Base-by-base conservation (phyloP, 1,140 invertebrate species). In the Hormaphis cornu region DNA sequence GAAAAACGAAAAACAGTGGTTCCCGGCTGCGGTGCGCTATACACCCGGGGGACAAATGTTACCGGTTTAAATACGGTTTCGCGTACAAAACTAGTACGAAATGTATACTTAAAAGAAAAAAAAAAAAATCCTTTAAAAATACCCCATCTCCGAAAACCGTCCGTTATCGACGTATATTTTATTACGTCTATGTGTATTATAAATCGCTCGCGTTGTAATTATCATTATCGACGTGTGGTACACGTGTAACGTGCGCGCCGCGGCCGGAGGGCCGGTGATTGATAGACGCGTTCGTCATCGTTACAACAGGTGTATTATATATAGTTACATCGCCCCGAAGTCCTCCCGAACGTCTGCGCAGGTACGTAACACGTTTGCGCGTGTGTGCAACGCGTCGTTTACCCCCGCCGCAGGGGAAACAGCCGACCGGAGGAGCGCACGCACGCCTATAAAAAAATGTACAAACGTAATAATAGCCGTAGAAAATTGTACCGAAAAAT, bases 201-300 rank as follows among this genome's bases (percentile, higher is more conserved):
- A 50, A 48, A 66, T 66, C 61, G 40, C n/a, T 20, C n/a, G 61
- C 50, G 61, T 66, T 66, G 50, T 66, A 66, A 66, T 66, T 66
- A 66, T 66, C 61, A 66, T 66, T 66, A 66, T 66, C 61, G 61
- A 66, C 61, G 61, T 66, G 42, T n/a, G 16, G 12, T 37, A 6
- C n/a, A n/a, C n/a, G n/a, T n/a, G n/a, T n/a, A n/a, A n/a, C 7
- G 35, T n/a, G 42, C 8, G 61, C 61, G 50, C 61, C 61, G 61
- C 44, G 44, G 61, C 61, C 61, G 18, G 44, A 66, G 61, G 61
- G 61, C 61, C 14, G 26, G 61, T 66, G 61, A 66, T 66, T 66
- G 61, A 66, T 66, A 66, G 61, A 66, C 61, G n/a, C n/a, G 61
- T 66, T 66, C 61, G 61, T 66, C 61, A 66, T 66, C 50, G 61